A percentile compares a stretch with the other conserved stretches of the same genome.
Evolutionary conservation across 2,888 invertebrate genomes (phyloP).

Genomic region (Hydrotaea cyrtoneurina): DNA sequence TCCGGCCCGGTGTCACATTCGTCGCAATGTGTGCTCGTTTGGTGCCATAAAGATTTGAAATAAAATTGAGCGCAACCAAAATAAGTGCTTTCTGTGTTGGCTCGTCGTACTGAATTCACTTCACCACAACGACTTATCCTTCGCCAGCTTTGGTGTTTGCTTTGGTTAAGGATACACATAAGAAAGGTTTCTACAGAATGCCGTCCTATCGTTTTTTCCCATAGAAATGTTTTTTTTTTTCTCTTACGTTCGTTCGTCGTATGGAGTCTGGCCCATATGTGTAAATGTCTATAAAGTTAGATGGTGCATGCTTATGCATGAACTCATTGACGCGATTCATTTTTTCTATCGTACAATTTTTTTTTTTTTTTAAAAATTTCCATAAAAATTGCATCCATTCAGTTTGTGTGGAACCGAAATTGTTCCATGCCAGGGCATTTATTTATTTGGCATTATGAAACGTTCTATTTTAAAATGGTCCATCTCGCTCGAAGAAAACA

Average conservation of each 20-base stretch:
- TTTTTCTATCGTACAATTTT: background rate
- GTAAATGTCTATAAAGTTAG: slow-evolving; percentile 42
- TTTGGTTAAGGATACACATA: slow-evolving; percentile 17
- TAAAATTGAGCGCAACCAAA: slow-evolving; percentile 65
- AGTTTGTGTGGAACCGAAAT: background rate
- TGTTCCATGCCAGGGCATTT: too few species aligned
- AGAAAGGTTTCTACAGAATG: slow-evolving; percentile 50
- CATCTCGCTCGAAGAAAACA: too few species aligned
- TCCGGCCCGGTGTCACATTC: background rate
- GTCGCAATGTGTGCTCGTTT: background rate
- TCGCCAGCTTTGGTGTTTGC: slow-evolving; percentile 13
- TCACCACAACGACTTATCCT: slow-evolving; percentile 18
- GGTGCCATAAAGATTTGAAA: slow-evolving; percentile 58
- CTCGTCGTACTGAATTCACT: background rate
- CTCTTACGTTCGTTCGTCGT: background rate
- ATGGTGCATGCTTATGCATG: slow-evolving; percentile 44
- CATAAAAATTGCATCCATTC: slow-evolving; percentile 16
- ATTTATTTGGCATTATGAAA: too few species aligned
- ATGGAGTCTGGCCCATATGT: slow-evolving; percentile 10
- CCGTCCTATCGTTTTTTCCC: slow-evolving; percentile 45
- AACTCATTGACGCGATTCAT: slow-evolving; percentile 49
- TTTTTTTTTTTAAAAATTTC: slow-evolving; percentile 46
- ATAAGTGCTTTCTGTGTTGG: slow-evolving; percentile 48
- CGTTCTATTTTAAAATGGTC: too few species aligned
- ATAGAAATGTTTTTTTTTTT: slow-evolving; percentile 10